Conservation (phyloP, 23 tunicate genomes). For the Aplidium turbinatum region DNA sequence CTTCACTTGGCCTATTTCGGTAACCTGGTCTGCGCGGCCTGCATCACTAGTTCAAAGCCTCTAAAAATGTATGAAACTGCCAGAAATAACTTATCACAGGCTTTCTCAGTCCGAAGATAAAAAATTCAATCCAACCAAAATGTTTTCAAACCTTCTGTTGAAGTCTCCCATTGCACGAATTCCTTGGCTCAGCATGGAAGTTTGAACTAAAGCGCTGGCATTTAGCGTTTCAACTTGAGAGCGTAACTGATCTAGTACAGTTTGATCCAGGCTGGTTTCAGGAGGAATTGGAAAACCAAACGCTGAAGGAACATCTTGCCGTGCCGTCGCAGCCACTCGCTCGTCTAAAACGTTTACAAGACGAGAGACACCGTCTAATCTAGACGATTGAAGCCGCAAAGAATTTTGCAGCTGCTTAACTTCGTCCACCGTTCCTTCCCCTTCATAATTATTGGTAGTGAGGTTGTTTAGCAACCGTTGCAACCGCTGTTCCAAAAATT, state of each 20-base stretch:
- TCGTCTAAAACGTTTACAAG: background rate
- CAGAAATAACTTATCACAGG: no score
- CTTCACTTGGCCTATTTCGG: no score
- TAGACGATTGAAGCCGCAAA: background rate
- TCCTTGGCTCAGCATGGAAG: conserved; percentile 46
- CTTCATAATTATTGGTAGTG: background rate
- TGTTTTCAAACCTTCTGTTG: conserved; percentile 20
- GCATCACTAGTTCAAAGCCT: no score
- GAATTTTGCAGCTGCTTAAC: background rate
- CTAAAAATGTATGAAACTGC: no score
- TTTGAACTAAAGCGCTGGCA: conserved; percentile 39
- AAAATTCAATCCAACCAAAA: background rate
- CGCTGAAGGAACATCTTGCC: background rate
- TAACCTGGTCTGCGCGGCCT: no score
- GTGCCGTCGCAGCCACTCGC: background rate
- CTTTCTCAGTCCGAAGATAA: no score
- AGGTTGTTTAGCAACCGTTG: background rate
- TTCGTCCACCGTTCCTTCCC: background rate
- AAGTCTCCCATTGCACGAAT: conserved; percentile 42
- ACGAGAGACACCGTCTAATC: background rate
- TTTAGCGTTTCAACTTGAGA: conserved; percentile 31
- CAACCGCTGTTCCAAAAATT: background rate
- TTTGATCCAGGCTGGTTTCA: background rate
- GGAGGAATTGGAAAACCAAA: background rate
- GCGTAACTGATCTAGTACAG: conserved; percentile 1